Evolutionary conservation across 2,888 invertebrate genomes (phyloP).

Genomic region (Sminthurides aquaticus): DNA sequence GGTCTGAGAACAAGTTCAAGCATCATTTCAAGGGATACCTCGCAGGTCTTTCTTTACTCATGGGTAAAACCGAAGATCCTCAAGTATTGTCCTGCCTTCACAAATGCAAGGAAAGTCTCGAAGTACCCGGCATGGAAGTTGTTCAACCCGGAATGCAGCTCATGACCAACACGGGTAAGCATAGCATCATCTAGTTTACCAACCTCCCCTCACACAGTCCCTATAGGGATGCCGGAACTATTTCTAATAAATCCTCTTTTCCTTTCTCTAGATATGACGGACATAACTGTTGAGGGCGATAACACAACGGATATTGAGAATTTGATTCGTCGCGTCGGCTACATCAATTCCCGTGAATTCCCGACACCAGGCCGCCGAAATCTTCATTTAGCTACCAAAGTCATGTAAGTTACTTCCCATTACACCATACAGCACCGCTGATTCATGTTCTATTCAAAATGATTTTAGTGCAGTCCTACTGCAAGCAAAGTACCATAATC

Average conservation of each 20-base stretch:
- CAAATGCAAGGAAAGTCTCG: conserved; percentile 72
- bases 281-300: conserved; percentile 84
- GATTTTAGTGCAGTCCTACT: no score
- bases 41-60: conserved; percentile 71
- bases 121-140: conserved; percentile 65
- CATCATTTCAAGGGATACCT: conserved; percentile 85
- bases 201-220: no score
- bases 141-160: conserved; percentile 72
- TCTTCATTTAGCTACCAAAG: conserved; percentile 69
- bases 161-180: conserved; percentile 56
- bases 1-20: conserved; percentile 81
- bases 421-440: no score
- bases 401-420: conserved; percentile 54
- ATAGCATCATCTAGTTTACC: no score
- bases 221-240: no score
- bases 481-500: no score
- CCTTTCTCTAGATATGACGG: conserved; percentile 77
- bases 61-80: conserved; percentile 66
- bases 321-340: conserved; percentile 69
- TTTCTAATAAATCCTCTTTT: no score
- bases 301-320: conserved; percentile 84
- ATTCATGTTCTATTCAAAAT: no score
- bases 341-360: conserved; percentile 81
- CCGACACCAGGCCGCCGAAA: conserved; percentile 93
- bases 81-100: conserved; percentile 69